A percentile compares a stretch with the other conserved stretches of the same genome.
Evolutionary conservation across 2,797 vertebrate genomes (phyloP).

Genomic region (Enteromius mattozi): DNA sequence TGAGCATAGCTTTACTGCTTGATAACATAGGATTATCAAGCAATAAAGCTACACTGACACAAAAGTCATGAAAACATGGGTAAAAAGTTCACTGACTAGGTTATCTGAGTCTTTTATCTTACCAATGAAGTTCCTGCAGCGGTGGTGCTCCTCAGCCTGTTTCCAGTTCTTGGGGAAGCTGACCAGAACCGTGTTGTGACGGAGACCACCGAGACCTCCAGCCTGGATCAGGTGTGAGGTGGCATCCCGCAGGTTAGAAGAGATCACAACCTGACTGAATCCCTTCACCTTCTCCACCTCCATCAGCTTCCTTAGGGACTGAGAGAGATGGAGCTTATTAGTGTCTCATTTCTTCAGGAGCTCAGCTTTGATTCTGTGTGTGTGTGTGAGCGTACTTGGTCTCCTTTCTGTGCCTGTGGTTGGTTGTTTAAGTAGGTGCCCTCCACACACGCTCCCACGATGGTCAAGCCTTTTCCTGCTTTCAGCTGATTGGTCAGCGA

Average conservation of each 20-base stretch:
- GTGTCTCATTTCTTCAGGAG: background rate
- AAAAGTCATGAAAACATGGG: constrained; percentile 7
- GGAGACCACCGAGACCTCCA: constrained; percentile 93
- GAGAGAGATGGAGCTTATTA: background rate
- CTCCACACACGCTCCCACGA: constrained; percentile 91
- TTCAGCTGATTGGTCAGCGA: constrained; percentile 96
- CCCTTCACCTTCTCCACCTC: constrained; percentile 96
- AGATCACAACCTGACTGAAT: constrained; percentile 95
- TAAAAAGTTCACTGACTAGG: background rate
- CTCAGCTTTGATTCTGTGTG: background rate
- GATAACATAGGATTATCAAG: background rate
- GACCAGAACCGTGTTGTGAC: constrained; percentile 94
- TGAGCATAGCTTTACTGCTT: background rate
- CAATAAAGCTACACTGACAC: background rate
- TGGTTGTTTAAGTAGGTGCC: constrained; percentile 93
- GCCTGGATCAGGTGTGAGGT: constrained; percentile 95
- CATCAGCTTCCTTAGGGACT: constrained; percentile 92
- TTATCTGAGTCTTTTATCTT: constrained; percentile 31
- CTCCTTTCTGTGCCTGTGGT: constrained; percentile 86
- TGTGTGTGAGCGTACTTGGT: constrained; percentile 82
- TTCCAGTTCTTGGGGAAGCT: constrained; percentile 96
- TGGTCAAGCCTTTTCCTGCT: constrained; percentile 96
- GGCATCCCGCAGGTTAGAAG: constrained; percentile 93
- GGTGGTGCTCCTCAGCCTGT: constrained; percentile 88
- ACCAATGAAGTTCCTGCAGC: constrained; percentile 95